These are phyloP conservation scores for Pocillopora verrucosa DNA, from an alignment of 64 coral and sea anemone genomes.

Conservation along the genomic window DNA sequence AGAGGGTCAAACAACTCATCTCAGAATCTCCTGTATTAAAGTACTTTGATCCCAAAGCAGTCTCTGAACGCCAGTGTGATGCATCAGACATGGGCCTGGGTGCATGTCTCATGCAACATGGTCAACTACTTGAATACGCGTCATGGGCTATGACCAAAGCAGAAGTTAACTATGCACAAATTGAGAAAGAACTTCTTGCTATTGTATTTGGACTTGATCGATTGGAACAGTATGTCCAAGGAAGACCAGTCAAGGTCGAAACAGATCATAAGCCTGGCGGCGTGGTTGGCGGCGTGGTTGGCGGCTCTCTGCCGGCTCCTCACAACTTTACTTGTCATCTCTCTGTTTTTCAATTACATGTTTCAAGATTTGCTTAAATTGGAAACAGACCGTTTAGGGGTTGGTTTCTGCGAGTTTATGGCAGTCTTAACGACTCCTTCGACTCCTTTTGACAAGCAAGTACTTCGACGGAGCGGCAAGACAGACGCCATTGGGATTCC, in stretches of 20 bases:
- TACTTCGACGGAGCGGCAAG: too few relatives aligned
- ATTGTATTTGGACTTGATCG: slow-evolving; percentile 41
- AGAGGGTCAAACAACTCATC: slow-evolving; percentile 24
- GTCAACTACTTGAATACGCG: slow-evolving; percentile 40
- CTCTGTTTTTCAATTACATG: too few relatives aligned
- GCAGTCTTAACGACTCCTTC: too few relatives aligned
- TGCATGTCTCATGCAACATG: slow-evolving; percentile 44
- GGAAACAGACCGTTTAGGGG: too few relatives aligned
- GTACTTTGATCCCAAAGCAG: slow-evolving; percentile 22
- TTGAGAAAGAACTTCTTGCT: slow-evolving; percentile 54
- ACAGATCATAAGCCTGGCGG: slow-evolving; percentile 71
- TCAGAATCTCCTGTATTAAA: background rate
- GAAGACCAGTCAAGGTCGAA: slow-evolving; percentile 28
- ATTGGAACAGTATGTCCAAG: slow-evolving; percentile 33
- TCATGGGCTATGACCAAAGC: slow-evolving; percentile 37
- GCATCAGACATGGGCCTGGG: slow-evolving; percentile 45
- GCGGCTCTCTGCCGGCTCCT: too few relatives aligned
- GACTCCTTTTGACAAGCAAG: too few relatives aligned
- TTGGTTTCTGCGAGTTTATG: too few relatives aligned
- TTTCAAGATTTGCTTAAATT: too few relatives aligned
- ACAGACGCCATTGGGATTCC: too few relatives aligned
- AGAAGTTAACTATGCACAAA: slow-evolving; percentile 47
- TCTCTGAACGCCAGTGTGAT: slow-evolving; percentile 33
- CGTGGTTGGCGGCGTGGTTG: too few relatives aligned
- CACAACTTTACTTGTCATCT: too few relatives aligned